Evolutionary conservation across 2,797 vertebrate species (phyloP).

Genomic region (Phylloscopus collybita): DNA sequence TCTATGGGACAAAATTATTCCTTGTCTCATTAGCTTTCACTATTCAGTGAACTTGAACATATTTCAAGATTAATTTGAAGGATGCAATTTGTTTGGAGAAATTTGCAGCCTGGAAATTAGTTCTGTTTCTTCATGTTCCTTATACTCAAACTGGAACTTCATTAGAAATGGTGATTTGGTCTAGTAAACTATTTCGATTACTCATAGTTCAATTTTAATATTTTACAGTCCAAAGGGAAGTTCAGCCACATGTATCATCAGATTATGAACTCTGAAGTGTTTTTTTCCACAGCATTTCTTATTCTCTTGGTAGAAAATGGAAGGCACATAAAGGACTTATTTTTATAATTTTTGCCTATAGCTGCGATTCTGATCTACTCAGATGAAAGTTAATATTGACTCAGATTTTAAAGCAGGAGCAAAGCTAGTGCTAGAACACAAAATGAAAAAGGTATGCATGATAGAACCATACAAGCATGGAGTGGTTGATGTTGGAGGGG

Average conservation of each 20-base stretch:
- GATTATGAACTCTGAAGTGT: not conserved
- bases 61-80: conserved; percentile 21
- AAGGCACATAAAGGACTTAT: not conserved
- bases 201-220: not conserved
- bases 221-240: not conserved
- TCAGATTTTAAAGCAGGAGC: not conserved
- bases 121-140: not conserved
- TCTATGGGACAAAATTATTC: not conserved
- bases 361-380: not conserved
- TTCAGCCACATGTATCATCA: not conserved
- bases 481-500: not conserved
- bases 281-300: not conserved
- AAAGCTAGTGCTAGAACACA: not conserved
- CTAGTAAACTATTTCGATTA: not conserved
- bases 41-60: not conserved
- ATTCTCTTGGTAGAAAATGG: not conserved
- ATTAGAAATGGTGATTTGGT: not conserved
- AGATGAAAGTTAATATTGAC: not conserved
- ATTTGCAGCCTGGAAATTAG: not conserved
- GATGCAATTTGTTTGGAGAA: not conserved
- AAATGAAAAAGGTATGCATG: not conserved
- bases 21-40: not conserved
- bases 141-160: not conserved
- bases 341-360: not conserved
- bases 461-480: not conserved